Evolutionary conservation across 2,113 vertebrate species (phyloP).

Genomic region (Oophaga pumilio): DNA sequence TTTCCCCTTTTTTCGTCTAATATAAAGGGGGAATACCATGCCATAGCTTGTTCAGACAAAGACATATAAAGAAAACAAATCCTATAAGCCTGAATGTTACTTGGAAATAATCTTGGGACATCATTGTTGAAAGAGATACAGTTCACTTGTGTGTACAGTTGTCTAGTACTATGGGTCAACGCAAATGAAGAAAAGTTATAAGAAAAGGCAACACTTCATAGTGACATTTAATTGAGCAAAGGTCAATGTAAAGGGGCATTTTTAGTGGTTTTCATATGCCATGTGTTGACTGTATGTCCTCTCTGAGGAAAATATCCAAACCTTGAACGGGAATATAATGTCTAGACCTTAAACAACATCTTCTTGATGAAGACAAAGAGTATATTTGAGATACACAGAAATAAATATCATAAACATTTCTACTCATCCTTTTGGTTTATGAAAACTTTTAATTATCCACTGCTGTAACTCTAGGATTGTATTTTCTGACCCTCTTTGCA

Average conservation of each 20-base stretch:
- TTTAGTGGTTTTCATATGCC: conserved; percentile 14
- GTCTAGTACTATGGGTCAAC: not conserved
- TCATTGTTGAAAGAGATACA: not conserved
- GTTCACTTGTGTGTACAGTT: not conserved
- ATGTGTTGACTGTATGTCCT: not conserved
- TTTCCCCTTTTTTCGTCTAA: no score
- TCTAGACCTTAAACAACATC: not conserved
- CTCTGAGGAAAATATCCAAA: not conserved
- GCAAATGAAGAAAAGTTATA: conserved; percentile 13
- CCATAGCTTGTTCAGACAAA: not conserved
- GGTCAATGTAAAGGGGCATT: conserved; percentile 8
- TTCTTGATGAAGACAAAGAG: not conserved
- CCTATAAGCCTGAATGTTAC: not conserved
- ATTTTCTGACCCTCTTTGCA: no score
- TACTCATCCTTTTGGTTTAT: not conserved
- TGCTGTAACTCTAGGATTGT: no score
- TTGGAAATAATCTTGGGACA: not conserved
- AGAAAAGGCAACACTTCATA: not conserved
- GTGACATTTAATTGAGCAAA: conserved; percentile 24
- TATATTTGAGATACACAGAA: not conserved
- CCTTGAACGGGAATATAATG: not conserved
- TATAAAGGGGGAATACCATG: no score
- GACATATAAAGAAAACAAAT: not conserved
- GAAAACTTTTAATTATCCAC: not conserved
- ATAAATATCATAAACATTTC: not conserved